A percentile compares a stretch with the other conserved stretches of the same genome.
Evolutionary conservation across 2,888 invertebrate genomes (phyloP).

Genomic region (Beris morrisii): DNA sequence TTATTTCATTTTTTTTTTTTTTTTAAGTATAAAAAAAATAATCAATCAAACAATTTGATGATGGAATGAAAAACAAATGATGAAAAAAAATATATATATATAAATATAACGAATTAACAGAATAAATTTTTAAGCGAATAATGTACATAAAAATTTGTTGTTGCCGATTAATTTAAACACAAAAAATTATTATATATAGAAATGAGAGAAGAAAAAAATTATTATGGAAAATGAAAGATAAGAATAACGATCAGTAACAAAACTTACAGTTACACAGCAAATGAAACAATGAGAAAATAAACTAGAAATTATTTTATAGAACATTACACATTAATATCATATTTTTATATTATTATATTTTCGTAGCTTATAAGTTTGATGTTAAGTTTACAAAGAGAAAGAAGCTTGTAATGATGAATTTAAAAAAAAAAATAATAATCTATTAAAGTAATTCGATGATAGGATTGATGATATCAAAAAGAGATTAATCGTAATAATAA

Average conservation of each 20-base stretch:
- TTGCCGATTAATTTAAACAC: constrained; percentile 27
- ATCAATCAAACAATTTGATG: not conserved
- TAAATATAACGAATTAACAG: not conserved
- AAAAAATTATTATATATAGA: constrained; percentile 8
- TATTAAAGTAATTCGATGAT: too few relatives aligned
- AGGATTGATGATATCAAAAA: too few relatives aligned
- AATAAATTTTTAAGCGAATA: not conserved
- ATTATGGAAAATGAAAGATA: not conserved
- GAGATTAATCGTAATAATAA: too few relatives aligned
- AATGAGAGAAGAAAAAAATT: constrained; percentile 22
- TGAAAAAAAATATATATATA: constrained; percentile 2
- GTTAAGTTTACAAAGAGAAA: constrained; percentile 22
- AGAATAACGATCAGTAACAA: constrained; percentile 2
- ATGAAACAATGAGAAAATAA: constrained; percentile 8
- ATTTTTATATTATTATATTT: constrained; percentile 24
- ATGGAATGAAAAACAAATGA: not conserved
- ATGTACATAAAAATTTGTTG: constrained; percentile 13
- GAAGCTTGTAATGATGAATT: too few relatives aligned
- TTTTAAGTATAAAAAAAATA: constrained; percentile 8
- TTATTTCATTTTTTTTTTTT: constrained; percentile 1
- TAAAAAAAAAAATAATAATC: too few relatives aligned
- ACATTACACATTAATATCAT: constrained; percentile 10
- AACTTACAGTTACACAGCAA: not conserved
- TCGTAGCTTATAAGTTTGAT: constrained; percentile 21
- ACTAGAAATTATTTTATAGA: constrained; percentile 25